Evolutionary conservation across 1,140 invertebrate species (phyloP), one percentile per base, ranked within the genome.

Genomic region (Ceratina australensis): DNA sequence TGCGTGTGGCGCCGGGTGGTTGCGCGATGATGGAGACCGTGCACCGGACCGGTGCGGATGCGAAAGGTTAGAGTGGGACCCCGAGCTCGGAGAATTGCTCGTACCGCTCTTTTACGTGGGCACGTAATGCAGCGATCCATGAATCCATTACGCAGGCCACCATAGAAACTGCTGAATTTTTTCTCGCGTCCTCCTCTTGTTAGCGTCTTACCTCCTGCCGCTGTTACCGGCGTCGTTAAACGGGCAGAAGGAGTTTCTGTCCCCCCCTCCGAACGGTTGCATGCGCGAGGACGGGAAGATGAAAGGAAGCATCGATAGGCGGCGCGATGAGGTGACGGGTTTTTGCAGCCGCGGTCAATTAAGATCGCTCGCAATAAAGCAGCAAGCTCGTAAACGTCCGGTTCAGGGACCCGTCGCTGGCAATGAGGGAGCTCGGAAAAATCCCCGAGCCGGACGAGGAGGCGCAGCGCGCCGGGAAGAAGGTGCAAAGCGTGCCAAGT

Each of bases 1-100:
- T 65, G 26, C 49, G 67, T 54, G 61, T 49, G n/a, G 18, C 64
- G 22, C 4, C n/a, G n/a, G 33, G 33, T 42, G 33, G 33, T 42
- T 42, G 33, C 33, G 33, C 33, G 33, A 3, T 16, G 33, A 56
- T 20, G 20, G 73, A 71, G 64, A 71, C 16, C 63, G 64, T 65
- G 81, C 72, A 60, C 73, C 78, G 78, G 80, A 72, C 75, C 74
- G 61, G 56, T 61, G 67, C 83, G 83, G 82, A 84, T 85, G 78
- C 78, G 75, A 84, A 81, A 84, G 83, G 74, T 84, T 81, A 81
- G 80, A 80, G 83, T 54, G 67, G 72, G 69, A 71, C 68, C 82
- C 73, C 67, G 61, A 10, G 33, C 82, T 83, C 74, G 77, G 81
- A n/a, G n/a, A 84, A 83, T 67, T 66, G 77, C 67, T 82, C 71